phyloP scores from a whole-genome alignment of 2,797 vertebrate genomes.

The Corythornis leucogaster region DNA sequence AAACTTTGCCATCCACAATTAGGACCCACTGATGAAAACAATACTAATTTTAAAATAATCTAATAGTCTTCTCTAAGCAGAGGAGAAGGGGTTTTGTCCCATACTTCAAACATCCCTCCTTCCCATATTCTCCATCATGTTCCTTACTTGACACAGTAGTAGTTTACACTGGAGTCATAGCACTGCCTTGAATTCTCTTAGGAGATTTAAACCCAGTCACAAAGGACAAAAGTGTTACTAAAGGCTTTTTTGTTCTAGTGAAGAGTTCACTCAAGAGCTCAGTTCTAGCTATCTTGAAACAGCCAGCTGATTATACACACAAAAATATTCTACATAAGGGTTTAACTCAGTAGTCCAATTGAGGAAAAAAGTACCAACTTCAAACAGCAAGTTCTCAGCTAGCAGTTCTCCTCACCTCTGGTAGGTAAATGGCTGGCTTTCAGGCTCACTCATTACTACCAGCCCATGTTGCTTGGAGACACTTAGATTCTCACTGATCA shows the following conservation, averaged over 20 bases:
- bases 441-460: not conserved
- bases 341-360: not conserved
- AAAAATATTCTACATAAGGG: not conserved
- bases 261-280: not conserved
- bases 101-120: not conserved
- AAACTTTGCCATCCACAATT: not conserved
- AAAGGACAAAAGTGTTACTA: not conserved
- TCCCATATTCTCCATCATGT: not conserved
- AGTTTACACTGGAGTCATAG: not conserved
- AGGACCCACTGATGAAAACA: not conserved
- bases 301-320: not conserved
- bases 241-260: not conserved
- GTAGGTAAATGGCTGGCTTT: not conserved
- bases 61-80: not conserved
- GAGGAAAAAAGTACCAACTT: not conserved
- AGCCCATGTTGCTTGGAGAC: not conserved
- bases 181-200: not conserved
- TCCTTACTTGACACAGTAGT: not conserved
- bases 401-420: not conserved
- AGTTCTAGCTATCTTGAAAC: not conserved
- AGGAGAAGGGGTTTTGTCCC: accelerated
- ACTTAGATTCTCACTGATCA: not conserved
- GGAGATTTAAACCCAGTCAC: not conserved
- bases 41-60: not conserved
- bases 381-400: not conserved